Evolutionary conservation across 2,888 invertebrate genomes (phyloP).

Genomic region (Anarsia innoxiella): DNA sequence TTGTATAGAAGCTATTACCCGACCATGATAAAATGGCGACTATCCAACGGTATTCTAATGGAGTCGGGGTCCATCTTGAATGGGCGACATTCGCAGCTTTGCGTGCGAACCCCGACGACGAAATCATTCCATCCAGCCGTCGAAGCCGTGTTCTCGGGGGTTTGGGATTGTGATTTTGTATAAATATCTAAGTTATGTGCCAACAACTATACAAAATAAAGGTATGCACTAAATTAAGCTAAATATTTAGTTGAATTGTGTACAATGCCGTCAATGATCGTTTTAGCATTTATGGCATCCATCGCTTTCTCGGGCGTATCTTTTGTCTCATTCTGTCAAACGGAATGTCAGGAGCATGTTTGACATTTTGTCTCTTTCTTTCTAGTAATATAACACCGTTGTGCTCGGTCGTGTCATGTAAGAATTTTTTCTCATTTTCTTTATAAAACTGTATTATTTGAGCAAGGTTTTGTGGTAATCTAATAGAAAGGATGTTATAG

Average conservation of each 20-base stretch:
- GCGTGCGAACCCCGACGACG: conserved; percentile 71
- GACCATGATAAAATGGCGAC: conserved; percentile 39
- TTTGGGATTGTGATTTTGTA: conserved; percentile 69
- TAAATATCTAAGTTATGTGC: conserved; percentile 67
- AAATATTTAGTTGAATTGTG: conserved; percentile 32
- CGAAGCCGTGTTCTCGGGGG: conserved; percentile 74
- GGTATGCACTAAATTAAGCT: conserved; percentile 45
- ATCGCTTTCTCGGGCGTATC: conserved; percentile 69
- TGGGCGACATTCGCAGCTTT: conserved; percentile 49
- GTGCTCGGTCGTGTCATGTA: conserved; percentile 75
- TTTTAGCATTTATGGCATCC: conserved; percentile 72
- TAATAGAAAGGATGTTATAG: conserved; percentile 36
- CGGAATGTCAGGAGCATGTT: conserved; percentile 54
- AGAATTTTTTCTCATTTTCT: conserved; percentile 70
- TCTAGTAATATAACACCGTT: conserved; percentile 75
- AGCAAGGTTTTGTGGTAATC: conserved; percentile 37
- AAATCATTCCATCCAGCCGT: conserved; percentile 76
- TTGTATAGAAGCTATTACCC: conserved; percentile 52
- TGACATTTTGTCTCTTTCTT: conserved; percentile 62
- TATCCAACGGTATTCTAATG: conserved; percentile 27
- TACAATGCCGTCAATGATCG: conserved; percentile 47
- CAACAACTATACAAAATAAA: conserved; percentile 68
- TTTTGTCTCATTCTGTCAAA: conserved; percentile 58
- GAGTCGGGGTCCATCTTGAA: conserved; percentile 36
- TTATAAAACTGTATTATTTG: conserved; percentile 45